Conservation (phyloP, 2,797 vertebrate genomes). For the Sebastes steindachneri region DNA sequence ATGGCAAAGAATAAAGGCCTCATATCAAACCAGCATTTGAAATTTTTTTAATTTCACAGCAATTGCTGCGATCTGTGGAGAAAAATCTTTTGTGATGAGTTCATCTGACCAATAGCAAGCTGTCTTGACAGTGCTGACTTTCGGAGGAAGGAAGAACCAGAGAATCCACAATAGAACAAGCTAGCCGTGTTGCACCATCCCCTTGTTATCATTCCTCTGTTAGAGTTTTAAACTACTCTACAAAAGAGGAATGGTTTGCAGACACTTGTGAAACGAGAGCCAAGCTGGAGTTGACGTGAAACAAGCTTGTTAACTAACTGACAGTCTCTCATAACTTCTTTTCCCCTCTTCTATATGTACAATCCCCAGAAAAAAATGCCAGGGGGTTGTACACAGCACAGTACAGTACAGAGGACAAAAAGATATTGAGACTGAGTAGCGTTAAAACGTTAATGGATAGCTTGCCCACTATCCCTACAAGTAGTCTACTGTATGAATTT, state of each 20-base stretch:
- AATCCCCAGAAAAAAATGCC: background rate
- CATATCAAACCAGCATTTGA: background rate
- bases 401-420: background rate
- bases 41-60: background rate
- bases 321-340: background rate
- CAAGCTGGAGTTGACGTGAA: background rate
- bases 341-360: background rate
- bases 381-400: background rate
- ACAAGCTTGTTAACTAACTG: background rate
- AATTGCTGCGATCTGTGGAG: background rate
- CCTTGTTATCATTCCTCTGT: background rate
- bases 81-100: background rate
- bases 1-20: background rate
- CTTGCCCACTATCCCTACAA: background rate
- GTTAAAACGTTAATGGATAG: background rate
- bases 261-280: background rate
- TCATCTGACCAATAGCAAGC: background rate
- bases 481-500: background rate
- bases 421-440: background rate
- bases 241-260: background rate
- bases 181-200: background rate
- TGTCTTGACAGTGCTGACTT: background rate
- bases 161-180: background rate
- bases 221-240: background rate
- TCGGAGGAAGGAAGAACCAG: background rate